Evolutionary conservation across 2,797 vertebrate species (phyloP), one percentile per base, ranked within the genome.

Genomic region (Cyclura pinguis): DNA sequence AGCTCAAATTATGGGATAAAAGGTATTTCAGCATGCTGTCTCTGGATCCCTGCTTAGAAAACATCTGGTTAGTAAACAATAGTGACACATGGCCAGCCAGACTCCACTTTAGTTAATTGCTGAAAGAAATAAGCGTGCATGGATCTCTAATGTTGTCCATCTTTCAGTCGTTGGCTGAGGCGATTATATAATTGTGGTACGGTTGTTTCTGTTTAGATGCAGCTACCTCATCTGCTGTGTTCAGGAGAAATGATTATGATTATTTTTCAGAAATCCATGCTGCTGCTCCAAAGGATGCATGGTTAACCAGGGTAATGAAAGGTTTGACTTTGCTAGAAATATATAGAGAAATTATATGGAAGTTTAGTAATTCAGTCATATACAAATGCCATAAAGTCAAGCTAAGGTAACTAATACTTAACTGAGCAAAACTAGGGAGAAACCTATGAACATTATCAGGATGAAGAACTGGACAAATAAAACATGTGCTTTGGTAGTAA

Each of bases 11-110:
- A n/a, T 74, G 38, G 86, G 6, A 27, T 87, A 50, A 84, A 84
- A 84, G 55, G 80, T 16, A 69, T n/a, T 81, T 62, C 62, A 59
- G 62, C 0, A 0, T 73, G 80, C 47, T 88, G 73, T 64, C 42
- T n/a, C 73, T 73, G 73, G 88, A 87, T 87, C 52, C 85, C 88
- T 74, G 73, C 64, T 73, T 9, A 16, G 77, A 84, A 90, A 86
- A 87, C 57, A 1, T 42, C 55, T 35, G 50, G 64, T 81, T 91
- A 87, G 85, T 84, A 83, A 86, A 57, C 62, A 69, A 22, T 86
- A 84, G n/a, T 67, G 50, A 18, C 47, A n/a, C 29, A 80, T 50
- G 82, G 57, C 20, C 32, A 69, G 50, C 12, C 0, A 2, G 42
- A 32, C 87, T 10, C 4, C 89, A 62, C 73, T 86, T 22, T 83